Evolutionary conservation across 2,797 vertebrate genomes (phyloP), one percentile per base, ranked within the genome.

Genomic region (Acridotheres tristis): DNA sequence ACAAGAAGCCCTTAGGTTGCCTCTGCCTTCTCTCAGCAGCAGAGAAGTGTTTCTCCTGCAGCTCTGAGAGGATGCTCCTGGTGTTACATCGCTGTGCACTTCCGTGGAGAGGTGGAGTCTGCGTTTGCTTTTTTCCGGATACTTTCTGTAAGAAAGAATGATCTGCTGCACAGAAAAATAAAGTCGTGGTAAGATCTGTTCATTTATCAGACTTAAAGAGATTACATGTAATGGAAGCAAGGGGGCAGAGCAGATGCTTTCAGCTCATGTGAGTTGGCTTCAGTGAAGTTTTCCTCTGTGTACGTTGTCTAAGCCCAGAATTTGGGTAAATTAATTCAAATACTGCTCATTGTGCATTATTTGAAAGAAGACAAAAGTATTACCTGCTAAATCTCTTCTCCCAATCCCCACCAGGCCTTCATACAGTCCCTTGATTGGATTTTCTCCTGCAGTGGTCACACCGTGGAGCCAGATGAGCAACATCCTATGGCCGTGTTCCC

Each of bases 401-500:
- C 98, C 98, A 8, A 98, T 98, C 66, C 98, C 98, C 72, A 98
- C 98, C 3, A 99, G 98, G 38, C 98, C 98, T 97, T 99, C 98
- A 0, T 99, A 99, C 9, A 99, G 96, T 23, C 94, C 98, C 97
- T 99, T 99, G 97, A 98, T 96, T 13, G 99, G 99, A 94, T 99
- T 99, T 93, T 99, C 97, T n/a, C 98, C 97, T 1, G 98, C 98
- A 5, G 72, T 91, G 83, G 96, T 89, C 13, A 97, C 97, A 1
- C 99, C 98, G 3, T 99, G 98, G 59, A 99, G 98, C 99, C 99
- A 99, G 95, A 99, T 98, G 18, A 99, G 97, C 93, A 99, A 84
- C 99, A 99, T 98, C 21, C 98, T 96, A 90, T 99, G 98, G 13
- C 99, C 98, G 0, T 99, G 99, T 77, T 99, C 99, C 94, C 97